Evolutionary conservation across 2,888 invertebrate genomes (phyloP).

Genomic region (Drosophila mettleri): DNA sequence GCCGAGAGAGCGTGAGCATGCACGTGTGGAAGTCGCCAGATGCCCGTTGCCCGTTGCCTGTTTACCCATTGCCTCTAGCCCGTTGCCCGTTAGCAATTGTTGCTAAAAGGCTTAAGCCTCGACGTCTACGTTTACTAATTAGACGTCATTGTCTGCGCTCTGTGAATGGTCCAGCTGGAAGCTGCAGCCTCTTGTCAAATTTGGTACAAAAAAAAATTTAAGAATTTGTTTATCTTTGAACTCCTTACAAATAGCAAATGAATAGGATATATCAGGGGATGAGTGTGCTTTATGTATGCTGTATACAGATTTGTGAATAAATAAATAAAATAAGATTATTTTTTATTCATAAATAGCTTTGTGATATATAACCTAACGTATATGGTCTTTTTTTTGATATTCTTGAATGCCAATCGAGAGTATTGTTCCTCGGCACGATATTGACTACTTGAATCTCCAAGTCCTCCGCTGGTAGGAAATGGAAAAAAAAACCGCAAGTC

Average conservation of each 20-base stretch:
- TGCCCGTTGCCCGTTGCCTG: conserved; percentile 9
- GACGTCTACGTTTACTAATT: conserved; percentile 61
- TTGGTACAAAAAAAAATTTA: not conserved
- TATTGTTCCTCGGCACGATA: not conserved
- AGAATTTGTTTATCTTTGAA: not conserved
- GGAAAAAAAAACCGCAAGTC: not conserved
- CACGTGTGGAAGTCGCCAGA: conserved; percentile 40
- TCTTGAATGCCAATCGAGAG: not conserved
- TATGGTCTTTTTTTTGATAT: not conserved
- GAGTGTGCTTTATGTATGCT: not conserved
- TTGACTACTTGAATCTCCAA: not conserved
- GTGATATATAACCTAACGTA: not conserved
- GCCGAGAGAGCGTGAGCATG: conserved; percentile 35
- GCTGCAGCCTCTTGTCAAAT: conserved; percentile 30
- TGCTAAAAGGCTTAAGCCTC: conserved; percentile 22
- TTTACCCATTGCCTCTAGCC: conserved; percentile 1
- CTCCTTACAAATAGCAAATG: not conserved
- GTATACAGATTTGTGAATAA: too few species aligned
- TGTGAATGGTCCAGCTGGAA: conserved; percentile 43
- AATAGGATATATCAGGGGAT: not conserved
- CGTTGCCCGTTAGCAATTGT: conserved; percentile 11
- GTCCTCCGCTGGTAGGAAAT: not conserved
- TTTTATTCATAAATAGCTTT: not conserved
- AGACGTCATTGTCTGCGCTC: conserved; percentile 76
- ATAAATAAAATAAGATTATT: too few species aligned